phyloP scores from a whole-genome alignment of 64 coral and sea anemone genomes.

The Stichodactyla mertensii region DNA sequence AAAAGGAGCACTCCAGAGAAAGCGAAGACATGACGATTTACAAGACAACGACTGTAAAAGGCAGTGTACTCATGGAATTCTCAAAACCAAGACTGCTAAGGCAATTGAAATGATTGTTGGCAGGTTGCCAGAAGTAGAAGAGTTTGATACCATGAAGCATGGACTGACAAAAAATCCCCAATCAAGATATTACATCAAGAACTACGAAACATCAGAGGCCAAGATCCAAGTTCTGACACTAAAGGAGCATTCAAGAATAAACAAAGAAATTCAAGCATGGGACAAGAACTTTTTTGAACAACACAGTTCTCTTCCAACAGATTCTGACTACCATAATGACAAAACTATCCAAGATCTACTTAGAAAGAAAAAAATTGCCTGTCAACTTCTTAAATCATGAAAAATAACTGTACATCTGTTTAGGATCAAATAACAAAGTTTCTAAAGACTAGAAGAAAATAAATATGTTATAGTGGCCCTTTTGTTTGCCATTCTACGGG shows the following conservation, averaged over 20 bases:
- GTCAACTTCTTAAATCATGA: background rate
- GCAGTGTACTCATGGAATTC: background rate
- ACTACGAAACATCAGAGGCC: background rate
- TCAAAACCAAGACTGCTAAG: constrained; percentile 18
- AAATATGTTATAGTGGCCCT: too few relatives aligned
- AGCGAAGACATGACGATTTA: background rate
- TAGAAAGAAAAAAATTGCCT: background rate
- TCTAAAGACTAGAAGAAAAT: too few relatives aligned
- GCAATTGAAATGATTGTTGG: constrained; percentile 14
- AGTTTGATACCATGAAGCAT: constrained; percentile 28
- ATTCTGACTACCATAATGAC: background rate
- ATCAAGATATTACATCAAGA: constrained; percentile 20
- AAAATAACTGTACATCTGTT: background rate
- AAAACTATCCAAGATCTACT: background rate
- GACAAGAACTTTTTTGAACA: background rate
- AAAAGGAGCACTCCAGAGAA: constrained; percentile 2
- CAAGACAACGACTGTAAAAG: background rate
- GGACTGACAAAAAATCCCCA: constrained; percentile 16
- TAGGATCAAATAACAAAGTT: too few relatives aligned
- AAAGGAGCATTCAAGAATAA: background rate
- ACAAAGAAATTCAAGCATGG: background rate
- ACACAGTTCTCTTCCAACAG: background rate
- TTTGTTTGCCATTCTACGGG: too few relatives aligned
- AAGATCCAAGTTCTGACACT: background rate
- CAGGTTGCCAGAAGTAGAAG: constrained; percentile 16